Conservation (phyloP, 2,113 vertebrate species). For the Zootoca vivipara region DNA sequence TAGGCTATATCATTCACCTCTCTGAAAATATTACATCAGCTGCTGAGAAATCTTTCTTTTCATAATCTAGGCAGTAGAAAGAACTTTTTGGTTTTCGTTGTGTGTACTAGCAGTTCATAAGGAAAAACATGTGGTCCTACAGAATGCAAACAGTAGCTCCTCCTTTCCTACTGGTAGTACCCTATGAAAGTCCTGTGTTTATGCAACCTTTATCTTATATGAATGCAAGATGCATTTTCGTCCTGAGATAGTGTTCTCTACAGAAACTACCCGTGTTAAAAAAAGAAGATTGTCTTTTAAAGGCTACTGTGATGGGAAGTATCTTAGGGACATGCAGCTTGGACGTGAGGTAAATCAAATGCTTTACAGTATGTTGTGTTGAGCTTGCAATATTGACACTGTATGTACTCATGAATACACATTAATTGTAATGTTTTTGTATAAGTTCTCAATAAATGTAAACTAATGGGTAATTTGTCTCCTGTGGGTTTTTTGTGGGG, state of each 20-base stretch:
- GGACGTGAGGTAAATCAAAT: conserved; percentile 93
- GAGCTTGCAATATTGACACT: conserved; percentile 77
- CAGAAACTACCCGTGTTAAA: conserved; percentile 89
- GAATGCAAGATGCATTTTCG: conserved; percentile 86
- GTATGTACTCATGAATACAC: conserved; percentile 77
- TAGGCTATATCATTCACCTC: conserved; percentile 57
- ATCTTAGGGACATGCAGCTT: conserved; percentile 91
- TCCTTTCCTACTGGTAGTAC: conserved; percentile 69
- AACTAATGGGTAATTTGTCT: conserved; percentile 67
- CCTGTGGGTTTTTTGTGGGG: conserved; percentile 58
- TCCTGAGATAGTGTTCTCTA: conserved; percentile 89
- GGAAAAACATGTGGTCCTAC: conserved; percentile 62
- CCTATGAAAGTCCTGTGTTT: conserved; percentile 72
- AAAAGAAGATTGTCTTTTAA: conserved; percentile 88
- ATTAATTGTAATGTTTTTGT: conserved; percentile 78
- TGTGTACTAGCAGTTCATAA: conserved; percentile 65
- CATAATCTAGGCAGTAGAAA: conserved; percentile 44
- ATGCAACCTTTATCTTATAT: conserved; percentile 81
- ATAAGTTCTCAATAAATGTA: conserved; percentile 82
- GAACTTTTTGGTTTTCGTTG: conserved; percentile 66
- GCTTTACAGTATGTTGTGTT: conserved; percentile 82
- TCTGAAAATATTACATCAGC: conserved; percentile 53
- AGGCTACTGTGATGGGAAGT: conserved; percentile 86
- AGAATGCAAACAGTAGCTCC: conserved; percentile 71
- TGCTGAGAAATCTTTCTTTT: conserved; percentile 60